Evolutionary conservation across 2,797 vertebrate genomes (phyloP), one percentile per base, ranked within the genome.

Genomic region (Melanotaenia trifasciata): DNA sequence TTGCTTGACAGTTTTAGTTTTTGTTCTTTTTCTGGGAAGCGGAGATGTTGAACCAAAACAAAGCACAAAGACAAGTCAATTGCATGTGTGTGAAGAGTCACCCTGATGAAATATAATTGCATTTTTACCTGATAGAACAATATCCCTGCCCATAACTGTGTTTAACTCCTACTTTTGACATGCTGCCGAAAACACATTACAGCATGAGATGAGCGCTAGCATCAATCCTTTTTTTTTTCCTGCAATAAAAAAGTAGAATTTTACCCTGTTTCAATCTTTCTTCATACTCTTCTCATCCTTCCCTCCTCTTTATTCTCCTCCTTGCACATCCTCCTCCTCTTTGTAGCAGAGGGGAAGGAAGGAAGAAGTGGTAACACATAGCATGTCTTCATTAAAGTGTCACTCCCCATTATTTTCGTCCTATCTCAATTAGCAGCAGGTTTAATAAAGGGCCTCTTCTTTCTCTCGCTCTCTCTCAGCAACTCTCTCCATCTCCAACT

Each of bases 341-440:
- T 74, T 74, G 73, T 72, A 83, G 87, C 50, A 67, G 84, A 79
- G 89, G 88, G 85, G 61, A 78, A 89, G 89, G 87, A 91, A 92
- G 91, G 85, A 88, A 89, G 92, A 91, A 90, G 91, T 94, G 92
- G 90, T 92, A 90, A 88, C 93, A 93, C 88, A 80, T 90, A 90
- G 88, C 93, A 92, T 92, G 94, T 95, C 93, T 94, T 94, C 94
- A 94, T 95, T 94, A 94, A 94, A 94, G 91, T 94, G 94, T 94
- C 94, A 94, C 91, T 92, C 90, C 90, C 89, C 86, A 94, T 95
- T 95, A 94, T 94, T 94, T 94, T 88, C 75, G 84, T 92, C 91
- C 93, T 93, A 94, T 94, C 94, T 95, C 94, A 94, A 94, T 95
- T 94, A 94, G 93, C 90, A 93, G 90, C 89, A 93, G 93, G 91